Conservation (phyloP, 2,888 invertebrate species). For the Mamestra brassicae region DNA sequence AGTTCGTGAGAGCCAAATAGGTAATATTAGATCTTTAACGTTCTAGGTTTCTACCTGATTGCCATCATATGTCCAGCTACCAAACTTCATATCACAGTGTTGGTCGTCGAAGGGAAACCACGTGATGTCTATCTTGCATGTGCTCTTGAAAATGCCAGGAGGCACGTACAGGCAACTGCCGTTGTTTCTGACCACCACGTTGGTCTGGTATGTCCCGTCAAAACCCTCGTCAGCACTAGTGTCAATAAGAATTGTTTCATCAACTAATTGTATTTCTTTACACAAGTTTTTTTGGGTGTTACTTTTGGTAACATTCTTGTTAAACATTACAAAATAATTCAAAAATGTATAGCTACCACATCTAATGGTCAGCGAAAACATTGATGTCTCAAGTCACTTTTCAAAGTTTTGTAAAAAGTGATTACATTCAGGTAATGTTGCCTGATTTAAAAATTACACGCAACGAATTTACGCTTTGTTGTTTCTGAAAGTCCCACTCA, state of each 20-base stretch:
- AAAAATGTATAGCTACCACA: slow-evolving; percentile 5
- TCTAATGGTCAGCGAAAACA: slow-evolving; percentile 5
- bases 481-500: slow-evolving; percentile 17
- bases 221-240: slow-evolving; percentile 99
- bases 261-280: slow-evolving; percentile 45
- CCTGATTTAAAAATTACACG: slow-evolving; percentile 13
- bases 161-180: slow-evolving; percentile 99
- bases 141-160: slow-evolving; percentile 99
- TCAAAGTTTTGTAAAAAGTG: neutral
- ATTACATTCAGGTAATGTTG: neutral
- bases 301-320: slow-evolving; percentile 2
- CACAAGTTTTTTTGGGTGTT: slow-evolving; percentile 3
- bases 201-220: slow-evolving; percentile 99
- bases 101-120: slow-evolving; percentile 99
- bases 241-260: slow-evolving; percentile 80
- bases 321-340: neutral
- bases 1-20: slow-evolving; percentile 34
- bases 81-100: slow-evolving; percentile 99
- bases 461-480: slow-evolving; percentile 4
- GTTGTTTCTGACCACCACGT: slow-evolving; percentile 99
- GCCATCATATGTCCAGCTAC: slow-evolving; percentile 99
- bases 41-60: slow-evolving; percentile 93
- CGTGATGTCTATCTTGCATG: slow-evolving; percentile 99
- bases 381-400: neutral
- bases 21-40: slow-evolving; percentile 25